These are phyloP conservation scores for Philereme transversata DNA, from an alignment of 2,888 invertebrate genomes.

Conservation along the genomic window DNA sequence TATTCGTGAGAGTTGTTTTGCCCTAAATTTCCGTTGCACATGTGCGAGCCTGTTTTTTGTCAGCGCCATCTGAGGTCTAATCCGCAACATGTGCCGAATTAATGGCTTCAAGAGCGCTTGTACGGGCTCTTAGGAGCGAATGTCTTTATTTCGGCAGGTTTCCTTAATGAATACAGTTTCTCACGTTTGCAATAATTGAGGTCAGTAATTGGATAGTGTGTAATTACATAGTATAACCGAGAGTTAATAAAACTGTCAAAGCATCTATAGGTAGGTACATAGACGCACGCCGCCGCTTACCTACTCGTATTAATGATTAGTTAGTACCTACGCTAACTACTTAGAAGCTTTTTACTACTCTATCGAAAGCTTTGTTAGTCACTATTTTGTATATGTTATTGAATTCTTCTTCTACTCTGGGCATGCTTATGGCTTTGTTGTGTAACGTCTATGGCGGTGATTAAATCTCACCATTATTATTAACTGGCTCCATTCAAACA, in stretches of 20 bases:
- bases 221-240: constrained; percentile 26
- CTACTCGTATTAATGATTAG: constrained; percentile 58
- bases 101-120: constrained; percentile 52
- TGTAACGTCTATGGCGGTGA: constrained; percentile 81
- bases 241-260: constrained; percentile 36
- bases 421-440: constrained; percentile 79
- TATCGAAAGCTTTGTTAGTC: constrained; percentile 72
- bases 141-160: constrained; percentile 20
- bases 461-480: constrained; percentile 84
- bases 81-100: constrained; percentile 75
- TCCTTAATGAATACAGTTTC: constrained; percentile 9
- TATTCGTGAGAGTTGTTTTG: constrained; percentile 53
- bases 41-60: constrained; percentile 78
- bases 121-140: constrained; percentile 52
- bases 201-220: constrained; percentile 30
- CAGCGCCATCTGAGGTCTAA: constrained; percentile 67
- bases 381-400: constrained; percentile 63
- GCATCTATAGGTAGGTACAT: constrained; percentile 26
- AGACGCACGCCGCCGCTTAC: constrained; percentile 33
- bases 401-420: constrained; percentile 64
- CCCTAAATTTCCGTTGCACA: constrained; percentile 64
- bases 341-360: constrained; percentile 60
- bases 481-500: constrained; percentile 83
- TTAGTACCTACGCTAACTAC: constrained; percentile 60
- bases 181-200: constrained; percentile 17